phyloP scores from a whole-genome alignment of 2,797 vertebrate species.

The Siniperca obscura region DNA sequence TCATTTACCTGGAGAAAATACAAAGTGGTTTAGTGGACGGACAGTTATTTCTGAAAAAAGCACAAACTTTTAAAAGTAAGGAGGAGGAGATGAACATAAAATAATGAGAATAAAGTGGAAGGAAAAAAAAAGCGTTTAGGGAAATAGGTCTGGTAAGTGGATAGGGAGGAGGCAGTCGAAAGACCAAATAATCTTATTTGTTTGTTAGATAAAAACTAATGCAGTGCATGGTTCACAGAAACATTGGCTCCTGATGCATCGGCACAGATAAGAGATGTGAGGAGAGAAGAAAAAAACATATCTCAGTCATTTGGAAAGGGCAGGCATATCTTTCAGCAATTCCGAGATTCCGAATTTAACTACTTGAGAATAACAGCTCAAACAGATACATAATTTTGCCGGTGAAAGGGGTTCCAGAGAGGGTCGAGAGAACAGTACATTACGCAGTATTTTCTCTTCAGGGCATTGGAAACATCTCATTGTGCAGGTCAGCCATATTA shows the following conservation, averaged over 20 bases:
- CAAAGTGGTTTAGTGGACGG: background rate
- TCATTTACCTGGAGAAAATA: background rate
- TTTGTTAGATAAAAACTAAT: constrained; percentile 14
- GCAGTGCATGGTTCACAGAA: background rate
- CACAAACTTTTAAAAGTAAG: too few species aligned
- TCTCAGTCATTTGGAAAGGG: constrained; percentile 41
- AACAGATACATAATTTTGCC: constrained; percentile 30
- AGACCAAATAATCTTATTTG: background rate
- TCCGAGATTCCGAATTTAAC: constrained; percentile 46
- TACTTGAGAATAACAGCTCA: constrained; percentile 56
- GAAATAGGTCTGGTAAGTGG: background rate
- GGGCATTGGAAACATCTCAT: constrained; percentile 57
- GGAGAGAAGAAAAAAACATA: background rate
- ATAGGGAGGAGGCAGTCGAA: background rate
- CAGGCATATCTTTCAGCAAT: constrained; percentile 44
- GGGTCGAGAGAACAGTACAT: constrained; percentile 45
- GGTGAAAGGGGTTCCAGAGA: constrained; percentile 26
- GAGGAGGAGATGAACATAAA: background rate
- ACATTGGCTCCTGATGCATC: background rate
- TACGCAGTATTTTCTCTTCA: constrained; percentile 33
- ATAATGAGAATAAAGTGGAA: background rate
- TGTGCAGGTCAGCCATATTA: constrained; percentile 66
- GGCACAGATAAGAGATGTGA: background rate
- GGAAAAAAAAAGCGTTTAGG: background rate
- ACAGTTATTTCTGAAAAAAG: background rate